Percentiles rank a stretch among this genome's conserved stretches.
Conservation (phyloP, 2,888 invertebrate genomes). For the Galeruca laticollis region DNA sequence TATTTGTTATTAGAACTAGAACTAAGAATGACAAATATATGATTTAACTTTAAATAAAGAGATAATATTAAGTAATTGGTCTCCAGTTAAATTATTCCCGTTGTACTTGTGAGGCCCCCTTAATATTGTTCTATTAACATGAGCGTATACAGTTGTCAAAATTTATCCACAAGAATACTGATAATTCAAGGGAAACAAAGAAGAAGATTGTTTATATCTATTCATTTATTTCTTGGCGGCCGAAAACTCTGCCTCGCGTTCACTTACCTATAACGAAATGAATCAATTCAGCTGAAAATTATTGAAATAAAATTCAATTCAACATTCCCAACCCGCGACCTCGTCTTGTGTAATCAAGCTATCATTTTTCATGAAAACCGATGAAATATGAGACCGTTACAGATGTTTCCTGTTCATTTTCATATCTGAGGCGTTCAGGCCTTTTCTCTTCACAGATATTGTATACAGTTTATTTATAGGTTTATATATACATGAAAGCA, state of each 20-base stretch:
- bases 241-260: background rate
- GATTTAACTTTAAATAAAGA: no score
- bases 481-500: slow-evolving; percentile 23
- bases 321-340: slow-evolving; percentile 1
- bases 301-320: slow-evolving; percentile 8
- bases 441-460: slow-evolving; percentile 22
- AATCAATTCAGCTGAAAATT: background rate
- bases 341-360: slow-evolving; percentile 28
- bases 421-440: slow-evolving; percentile 28
- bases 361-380: slow-evolving; percentile 36
- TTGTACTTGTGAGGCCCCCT: no score
- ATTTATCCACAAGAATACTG: no score
- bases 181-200: background rate
- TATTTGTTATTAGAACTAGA: no score
- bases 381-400: slow-evolving; percentile 37
- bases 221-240: background rate
- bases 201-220: background rate
- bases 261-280: background rate
- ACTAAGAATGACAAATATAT: no score
- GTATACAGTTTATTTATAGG: slow-evolving; percentile 35
- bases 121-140: no score
- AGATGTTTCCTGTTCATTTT: slow-evolving; percentile 45
- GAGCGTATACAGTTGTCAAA: no score
- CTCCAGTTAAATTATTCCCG: no score
- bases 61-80: no score